Conservation (phyloP, 1,140 invertebrate genomes). For the Cepaea nemoralis region DNA sequence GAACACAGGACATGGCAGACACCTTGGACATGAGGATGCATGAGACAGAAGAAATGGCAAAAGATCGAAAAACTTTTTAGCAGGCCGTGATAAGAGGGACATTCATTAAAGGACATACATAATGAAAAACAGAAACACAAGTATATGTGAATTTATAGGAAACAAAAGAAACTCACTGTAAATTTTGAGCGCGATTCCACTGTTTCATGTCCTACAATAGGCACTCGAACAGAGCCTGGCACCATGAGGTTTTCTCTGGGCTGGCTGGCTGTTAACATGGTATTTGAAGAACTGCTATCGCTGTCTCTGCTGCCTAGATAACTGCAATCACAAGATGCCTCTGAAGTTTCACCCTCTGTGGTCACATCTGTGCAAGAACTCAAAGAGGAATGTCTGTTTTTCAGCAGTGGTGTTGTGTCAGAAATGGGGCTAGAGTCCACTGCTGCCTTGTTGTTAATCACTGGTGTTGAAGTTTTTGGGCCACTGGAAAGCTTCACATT, state of each 20-base stretch:
- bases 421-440: neutral
- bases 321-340: neutral
- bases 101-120: too few species aligned
- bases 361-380: neutral
- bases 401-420: slow-evolving; percentile 12
- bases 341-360: neutral
- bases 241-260: slow-evolving; percentile 9
- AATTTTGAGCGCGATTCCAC: slow-evolving; percentile 60
- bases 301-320: neutral
- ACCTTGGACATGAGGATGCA: too few species aligned
- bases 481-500: neutral
- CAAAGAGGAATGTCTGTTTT: neutral
- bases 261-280: neutral
- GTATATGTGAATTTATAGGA: too few species aligned
- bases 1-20: too few species aligned
- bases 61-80: too few species aligned
- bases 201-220: slow-evolving; percentile 57
- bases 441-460: neutral
- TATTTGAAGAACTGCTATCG: neutral
- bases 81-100: too few species aligned
- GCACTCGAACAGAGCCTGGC: slow-evolving; percentile 51
- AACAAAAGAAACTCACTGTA: slow-evolving; percentile 51
- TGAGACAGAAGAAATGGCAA: too few species aligned
- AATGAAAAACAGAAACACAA: too few species aligned
- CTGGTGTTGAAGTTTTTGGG: neutral